phyloP scores from a whole-genome alignment of 2,797 vertebrate species.

The Liparis tanakae region DNA sequence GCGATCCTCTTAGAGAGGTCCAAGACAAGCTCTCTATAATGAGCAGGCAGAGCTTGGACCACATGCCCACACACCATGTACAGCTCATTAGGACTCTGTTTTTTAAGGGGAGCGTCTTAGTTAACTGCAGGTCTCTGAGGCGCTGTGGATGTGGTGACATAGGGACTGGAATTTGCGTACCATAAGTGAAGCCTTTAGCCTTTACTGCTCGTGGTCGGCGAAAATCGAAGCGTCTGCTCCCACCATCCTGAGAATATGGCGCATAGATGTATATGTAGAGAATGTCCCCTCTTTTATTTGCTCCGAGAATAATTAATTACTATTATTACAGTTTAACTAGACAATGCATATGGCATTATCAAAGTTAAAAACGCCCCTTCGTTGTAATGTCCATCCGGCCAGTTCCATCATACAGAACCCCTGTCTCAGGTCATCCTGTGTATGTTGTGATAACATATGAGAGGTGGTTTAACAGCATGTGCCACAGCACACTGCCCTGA shows the following conservation, averaged over 20 bases:
- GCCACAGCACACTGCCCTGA: slow-evolving; percentile 41
- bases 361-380: background rate
- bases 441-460: slow-evolving; percentile 41
- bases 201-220: slow-evolving; percentile 6
- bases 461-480: slow-evolving; percentile 43
- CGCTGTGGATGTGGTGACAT: slow-evolving; percentile 37
- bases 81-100: slow-evolving; percentile 61
- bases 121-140: slow-evolving; percentile 46
- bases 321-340: slow-evolving; percentile 19
- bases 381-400: slow-evolving; percentile 27
- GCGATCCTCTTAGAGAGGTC: slow-evolving; percentile 48
- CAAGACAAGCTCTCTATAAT: slow-evolving; percentile 63
- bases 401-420: slow-evolving; percentile 38
- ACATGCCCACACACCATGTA: slow-evolving; percentile 50
- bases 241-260: slow-evolving; percentile 8
- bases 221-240: slow-evolving; percentile 3
- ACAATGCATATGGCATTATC: slow-evolving; percentile 31
- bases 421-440: slow-evolving; percentile 37
- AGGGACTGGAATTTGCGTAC: slow-evolving; percentile 15
- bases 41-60: slow-evolving; percentile 58
- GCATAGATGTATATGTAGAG: slow-evolving; percentile 8
- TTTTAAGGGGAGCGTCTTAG: slow-evolving; percentile 37
- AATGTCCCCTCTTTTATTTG: slow-evolving; percentile 19
- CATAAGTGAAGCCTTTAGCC: background rate
- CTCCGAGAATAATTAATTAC: slow-evolving; percentile 20